phyloP scores from a whole-genome alignment of 2,113 vertebrate genomes.

The Condylura cristata region DNA sequence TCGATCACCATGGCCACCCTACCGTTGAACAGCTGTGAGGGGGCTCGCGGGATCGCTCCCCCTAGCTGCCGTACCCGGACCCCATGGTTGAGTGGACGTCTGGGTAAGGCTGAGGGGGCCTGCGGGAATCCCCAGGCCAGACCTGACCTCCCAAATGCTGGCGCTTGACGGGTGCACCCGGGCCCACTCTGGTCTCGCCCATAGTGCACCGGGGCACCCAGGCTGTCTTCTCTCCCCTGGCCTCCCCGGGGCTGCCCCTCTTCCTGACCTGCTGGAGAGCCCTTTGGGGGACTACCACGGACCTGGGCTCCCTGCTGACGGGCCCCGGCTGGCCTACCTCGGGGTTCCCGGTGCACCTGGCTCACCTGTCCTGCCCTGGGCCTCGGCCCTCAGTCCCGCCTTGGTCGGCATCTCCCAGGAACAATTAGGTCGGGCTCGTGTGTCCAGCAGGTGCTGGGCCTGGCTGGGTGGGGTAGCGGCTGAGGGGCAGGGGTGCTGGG shows the following conservation, averaged over 20 bases:
- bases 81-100: neutral
- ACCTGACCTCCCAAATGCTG: neutral
- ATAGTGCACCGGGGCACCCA: rapidly evolving
- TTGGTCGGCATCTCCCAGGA: neutral
- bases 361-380: neutral
- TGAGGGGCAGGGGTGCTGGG: neutral
- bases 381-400: neutral
- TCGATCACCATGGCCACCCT: neutral
- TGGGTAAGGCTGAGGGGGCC: neutral
- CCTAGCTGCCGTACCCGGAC: neutral
- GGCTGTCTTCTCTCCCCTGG: neutral
- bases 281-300: neutral
- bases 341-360: neutral
- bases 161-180: neutral
- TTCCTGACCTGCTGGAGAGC: neutral
- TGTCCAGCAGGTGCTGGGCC: neutral
- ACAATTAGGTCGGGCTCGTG: neutral
- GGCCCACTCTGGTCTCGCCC: neutral
- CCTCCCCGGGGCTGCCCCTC: neutral
- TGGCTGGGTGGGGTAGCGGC: too few species aligned
- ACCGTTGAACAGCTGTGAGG: neutral
- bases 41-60: neutral
- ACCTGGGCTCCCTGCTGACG: neutral
- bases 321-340: rapidly evolving
- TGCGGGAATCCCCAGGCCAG: neutral